Conservation (phyloP, 2,888 invertebrate species). For the Parascotia fuliginaria region DNA sequence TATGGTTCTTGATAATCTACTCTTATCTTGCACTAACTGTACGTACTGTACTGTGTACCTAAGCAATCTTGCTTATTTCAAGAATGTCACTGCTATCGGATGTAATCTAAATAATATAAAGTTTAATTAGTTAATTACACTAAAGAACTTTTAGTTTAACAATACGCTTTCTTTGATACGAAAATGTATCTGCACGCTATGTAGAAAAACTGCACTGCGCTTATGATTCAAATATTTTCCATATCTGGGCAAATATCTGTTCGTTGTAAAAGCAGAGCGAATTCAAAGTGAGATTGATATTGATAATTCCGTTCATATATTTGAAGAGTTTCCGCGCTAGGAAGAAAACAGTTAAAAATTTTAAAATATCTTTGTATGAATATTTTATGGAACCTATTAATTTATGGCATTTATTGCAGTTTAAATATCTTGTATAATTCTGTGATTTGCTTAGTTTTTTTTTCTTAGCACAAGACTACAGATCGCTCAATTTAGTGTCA, state of each 20-base stretch:
- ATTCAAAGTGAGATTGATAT: constrained; percentile 27
- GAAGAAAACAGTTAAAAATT: constrained; percentile 31
- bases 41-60: too few relatives aligned
- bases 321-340: constrained; percentile 22
- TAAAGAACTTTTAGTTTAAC: too few relatives aligned
- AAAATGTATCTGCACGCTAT: neutral
- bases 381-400: constrained; percentile 24
- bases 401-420: neutral
- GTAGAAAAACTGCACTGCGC: constrained; percentile 7
- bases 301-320: constrained; percentile 36
- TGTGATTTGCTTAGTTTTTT: too few relatives aligned
- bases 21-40: too few relatives aligned
- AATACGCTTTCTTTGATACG: neutral
- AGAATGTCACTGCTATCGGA: too few relatives aligned
- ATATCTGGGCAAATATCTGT: constrained; percentile 8
- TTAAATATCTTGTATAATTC: too few relatives aligned
- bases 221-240: constrained; percentile 23
- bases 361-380: constrained; percentile 10
- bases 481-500: too few relatives aligned
- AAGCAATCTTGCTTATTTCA: too few relatives aligned
- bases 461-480: too few relatives aligned
- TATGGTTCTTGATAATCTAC: too few relatives aligned
- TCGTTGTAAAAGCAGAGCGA: constrained; percentile 13
- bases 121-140: too few relatives aligned
- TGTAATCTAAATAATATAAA: too few relatives aligned